phyloP scores from a whole-genome alignment of 2,888 invertebrate genomes.

The Polyploca ridens region DNA sequence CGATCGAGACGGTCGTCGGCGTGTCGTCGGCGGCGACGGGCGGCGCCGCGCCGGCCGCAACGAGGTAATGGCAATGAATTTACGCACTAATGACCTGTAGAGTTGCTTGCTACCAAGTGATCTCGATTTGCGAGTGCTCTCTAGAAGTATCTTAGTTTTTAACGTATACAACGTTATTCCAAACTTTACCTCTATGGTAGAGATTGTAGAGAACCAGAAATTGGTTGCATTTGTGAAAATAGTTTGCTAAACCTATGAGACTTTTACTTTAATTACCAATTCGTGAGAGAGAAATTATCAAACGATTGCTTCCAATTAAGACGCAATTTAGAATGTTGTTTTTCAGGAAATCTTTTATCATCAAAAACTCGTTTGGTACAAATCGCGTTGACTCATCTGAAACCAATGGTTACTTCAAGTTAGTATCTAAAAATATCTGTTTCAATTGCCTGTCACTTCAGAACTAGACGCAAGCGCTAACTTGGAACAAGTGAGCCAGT shows the following conservation, averaged over 20 bases:
- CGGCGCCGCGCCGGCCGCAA: conserved; percentile 30
- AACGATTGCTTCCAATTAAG: background rate
- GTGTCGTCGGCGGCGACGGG: conserved; percentile 17
- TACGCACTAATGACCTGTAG: conserved; percentile 48
- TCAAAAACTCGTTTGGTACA: background rate
- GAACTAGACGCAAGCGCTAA: conserved; percentile 24
- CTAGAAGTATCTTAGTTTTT: conserved; percentile 21
- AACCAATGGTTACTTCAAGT: conserved; percentile 16
- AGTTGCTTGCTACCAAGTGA: conserved; percentile 35
- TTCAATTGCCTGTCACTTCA: conserved; percentile 28
- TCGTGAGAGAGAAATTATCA: background rate
- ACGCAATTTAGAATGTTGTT: background rate
- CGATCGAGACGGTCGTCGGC: conserved; percentile 29
- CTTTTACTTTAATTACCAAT: background rate
- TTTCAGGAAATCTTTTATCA: background rate
- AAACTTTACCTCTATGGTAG: no score
- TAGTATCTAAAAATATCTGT: conserved; percentile 34
- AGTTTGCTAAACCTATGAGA: background rate
- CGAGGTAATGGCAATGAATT: conserved; percentile 54
- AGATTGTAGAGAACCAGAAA: no score
- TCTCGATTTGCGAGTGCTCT: conserved; percentile 36
- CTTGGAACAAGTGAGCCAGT: conserved; percentile 37
- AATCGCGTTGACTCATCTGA: background rate
- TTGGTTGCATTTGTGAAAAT: background rate
- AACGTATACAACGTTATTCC: conserved; percentile 10